phyloP scores from a whole-genome alignment of 2,113 vertebrate genomes.

The Oncorhynchus keta region DNA sequence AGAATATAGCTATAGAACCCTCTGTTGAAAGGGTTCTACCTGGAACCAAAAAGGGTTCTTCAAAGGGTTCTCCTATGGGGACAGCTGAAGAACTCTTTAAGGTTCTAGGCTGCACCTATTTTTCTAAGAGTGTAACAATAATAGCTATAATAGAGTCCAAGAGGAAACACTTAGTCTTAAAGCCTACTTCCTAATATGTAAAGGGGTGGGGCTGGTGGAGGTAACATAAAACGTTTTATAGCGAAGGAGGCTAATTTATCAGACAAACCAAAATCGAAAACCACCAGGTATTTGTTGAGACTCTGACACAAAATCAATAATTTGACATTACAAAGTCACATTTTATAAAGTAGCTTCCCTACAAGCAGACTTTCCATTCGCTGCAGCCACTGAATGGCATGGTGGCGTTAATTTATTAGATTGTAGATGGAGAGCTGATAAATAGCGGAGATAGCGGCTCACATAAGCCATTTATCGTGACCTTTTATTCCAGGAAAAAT shows the following conservation, averaged over 20 bases:
- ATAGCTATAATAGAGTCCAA: conserved; percentile 11
- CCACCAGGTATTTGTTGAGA: conserved; percentile 41
- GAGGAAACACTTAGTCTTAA: conserved; percentile 22
- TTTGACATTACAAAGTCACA: conserved; percentile 54
- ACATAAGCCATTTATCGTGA: conserved; percentile 73
- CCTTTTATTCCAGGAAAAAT: conserved; percentile 76
- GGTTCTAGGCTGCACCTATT: too few relatives aligned
- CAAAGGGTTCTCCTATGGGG: too few relatives aligned
- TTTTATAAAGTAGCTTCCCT: conserved; percentile 55
- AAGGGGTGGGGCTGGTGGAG: neutral
- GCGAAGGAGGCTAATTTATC: conserved; percentile 52
- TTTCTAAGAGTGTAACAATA: neutral
- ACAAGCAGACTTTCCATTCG: conserved; percentile 54
- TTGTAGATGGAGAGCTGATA: conserved; percentile 65
- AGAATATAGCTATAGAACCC: too few relatives aligned
- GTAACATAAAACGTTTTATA: conserved; percentile 34
- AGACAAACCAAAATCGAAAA: conserved; percentile 34
- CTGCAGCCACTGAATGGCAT: conserved; percentile 49
- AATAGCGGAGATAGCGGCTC: conserved; percentile 50
- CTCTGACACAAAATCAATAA: conserved; percentile 66
- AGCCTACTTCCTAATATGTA: conserved; percentile 32
- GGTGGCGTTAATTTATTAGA: conserved; percentile 65
- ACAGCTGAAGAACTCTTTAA: too few relatives aligned
- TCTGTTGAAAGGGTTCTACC: too few relatives aligned
- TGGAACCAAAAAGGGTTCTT: too few relatives aligned